Percentiles rank a stretch among this genome's conserved stretches.
These are phyloP conservation scores for Gallinago paraguaiae DNA, from an alignment of 2,113 vertebrate species.

Conservation along the genomic window DNA sequence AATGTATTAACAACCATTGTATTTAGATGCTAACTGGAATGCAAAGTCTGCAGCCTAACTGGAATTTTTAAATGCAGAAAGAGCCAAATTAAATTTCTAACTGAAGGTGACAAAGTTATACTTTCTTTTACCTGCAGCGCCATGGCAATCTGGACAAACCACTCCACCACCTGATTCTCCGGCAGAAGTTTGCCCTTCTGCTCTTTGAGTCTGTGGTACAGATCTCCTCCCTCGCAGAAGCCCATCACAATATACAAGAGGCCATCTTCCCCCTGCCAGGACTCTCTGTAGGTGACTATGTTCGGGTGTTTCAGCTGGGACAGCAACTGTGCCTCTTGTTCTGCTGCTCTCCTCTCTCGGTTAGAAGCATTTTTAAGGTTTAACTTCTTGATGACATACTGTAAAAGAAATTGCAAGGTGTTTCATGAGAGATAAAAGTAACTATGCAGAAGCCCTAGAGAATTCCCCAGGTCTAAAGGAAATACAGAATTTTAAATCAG, in stretches of 20 bases:
- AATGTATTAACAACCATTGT: background rate
- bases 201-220: conserved; percentile 93
- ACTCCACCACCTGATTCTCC: conserved; percentile 94
- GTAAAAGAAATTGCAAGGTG: conserved; percentile 1
- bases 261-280: conserved; percentile 92
- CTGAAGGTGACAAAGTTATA: background rate
- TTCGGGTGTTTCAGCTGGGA: conserved; percentile 93
- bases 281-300: conserved; percentile 96
- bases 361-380: conserved; percentile 87
- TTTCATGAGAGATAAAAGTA: background rate
- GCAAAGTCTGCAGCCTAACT: background rate
- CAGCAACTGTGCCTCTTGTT: conserved; percentile 94
- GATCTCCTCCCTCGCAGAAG: conserved; percentile 96
- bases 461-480: background rate
- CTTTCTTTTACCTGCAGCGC: conserved; percentile 86
- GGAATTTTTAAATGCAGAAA: background rate
- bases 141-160: conserved; percentile 99
- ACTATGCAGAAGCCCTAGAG: background rate
- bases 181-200: conserved; percentile 89
- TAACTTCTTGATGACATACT: conserved; percentile 97
- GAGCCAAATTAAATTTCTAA: background rate
- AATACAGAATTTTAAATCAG: background rate
- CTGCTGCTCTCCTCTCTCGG: conserved; percentile 86
- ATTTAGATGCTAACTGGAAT: background rate
- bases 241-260: conserved; percentile 96